phyloP scores from a whole-genome alignment of 2,113 vertebrate species.

The Hippocampus barbouri region DNA sequence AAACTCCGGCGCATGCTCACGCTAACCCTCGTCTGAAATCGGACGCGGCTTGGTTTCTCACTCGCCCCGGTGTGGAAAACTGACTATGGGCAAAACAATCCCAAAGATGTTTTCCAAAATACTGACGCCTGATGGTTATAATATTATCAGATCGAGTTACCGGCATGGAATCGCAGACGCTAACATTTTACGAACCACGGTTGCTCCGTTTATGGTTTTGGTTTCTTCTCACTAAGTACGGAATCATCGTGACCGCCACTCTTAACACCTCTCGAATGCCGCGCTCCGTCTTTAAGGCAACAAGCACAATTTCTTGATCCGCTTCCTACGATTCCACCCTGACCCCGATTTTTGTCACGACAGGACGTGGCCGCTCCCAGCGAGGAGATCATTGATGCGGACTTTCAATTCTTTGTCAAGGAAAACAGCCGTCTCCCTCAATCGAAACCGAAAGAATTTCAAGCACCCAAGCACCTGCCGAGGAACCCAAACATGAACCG shows the following conservation, averaged over 20 bases:
- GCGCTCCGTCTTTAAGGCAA: neutral
- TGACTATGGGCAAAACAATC: neutral
- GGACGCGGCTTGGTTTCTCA: neutral
- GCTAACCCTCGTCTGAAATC: neutral
- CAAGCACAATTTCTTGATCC: too few species aligned
- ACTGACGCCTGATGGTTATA: neutral
- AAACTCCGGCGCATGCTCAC: neutral
- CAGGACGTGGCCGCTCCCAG: constrained; percentile 36
- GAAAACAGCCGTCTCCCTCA: neutral
- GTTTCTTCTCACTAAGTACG: neutral
- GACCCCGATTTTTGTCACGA: constrained; percentile 18
- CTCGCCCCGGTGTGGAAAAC: neutral
- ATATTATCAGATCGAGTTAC: neutral
- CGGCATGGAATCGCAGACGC: neutral
- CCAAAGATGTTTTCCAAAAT: neutral
- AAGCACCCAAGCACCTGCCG: constrained; percentile 57
- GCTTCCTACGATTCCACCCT: neutral
- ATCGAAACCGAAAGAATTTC: constrained; percentile 40
- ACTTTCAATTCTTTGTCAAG: constrained; percentile 2
- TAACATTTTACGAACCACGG: constrained; percentile 20
- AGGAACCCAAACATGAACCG: constrained; percentile 26
- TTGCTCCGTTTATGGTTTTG: constrained; percentile 2
- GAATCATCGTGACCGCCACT: neutral
- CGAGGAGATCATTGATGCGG: constrained; percentile 13
- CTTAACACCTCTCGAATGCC: neutral